Base-by-base conservation (phyloP, 1,140 invertebrate species). In the Drosophila persimilis region DNA sequence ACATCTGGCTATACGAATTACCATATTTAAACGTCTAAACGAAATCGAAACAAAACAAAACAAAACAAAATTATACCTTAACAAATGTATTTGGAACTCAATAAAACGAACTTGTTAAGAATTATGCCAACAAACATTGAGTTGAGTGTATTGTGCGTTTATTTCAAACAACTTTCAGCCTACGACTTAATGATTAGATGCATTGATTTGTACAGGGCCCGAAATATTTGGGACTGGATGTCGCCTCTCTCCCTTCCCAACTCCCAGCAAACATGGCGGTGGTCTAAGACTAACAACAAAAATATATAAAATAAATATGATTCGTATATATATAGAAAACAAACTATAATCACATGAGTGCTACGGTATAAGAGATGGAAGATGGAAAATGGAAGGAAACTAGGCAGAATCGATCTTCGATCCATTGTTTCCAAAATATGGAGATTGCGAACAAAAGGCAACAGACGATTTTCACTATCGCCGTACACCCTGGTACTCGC, bases 291-390 rank as follows among this genome's bases (percentile, higher is more conserved):
- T 84, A 79, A 65, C 45, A 66, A 61, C 61, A 73, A 73, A 66
- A 74, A 62, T 62, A 62, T 62, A 61, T 53, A 39, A 71, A 86
- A 86, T 86, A 86, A 86, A 85, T 85, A 85, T 45, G 65, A 29
- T 51, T 62, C 62, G 17, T 17, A 60, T 43, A 67, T 65, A 63
- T 65, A 63, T 71, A 85, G 80, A 67, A 89, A 75, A 75, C 77
- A 89, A 77, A 66, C 80, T 89, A 89, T 78, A 75, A 89, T 89
- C 85, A 89, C 85, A 89, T 65, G 47, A 63, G 66, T 85, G 84
- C 85, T 85, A 83, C 73, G 48, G 50, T 54, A 50, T 50, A 43
- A 55, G 63, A 80, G 22, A 59, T 61, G 72, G 26, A 60, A 46
- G 48, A 17, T 17, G 17, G 17, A 17, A 17, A 39, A 26, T 13